Evolutionary conservation across 2,113 vertebrate genomes (phyloP).

Genomic region (Neomonachus schauinslandi): DNA sequence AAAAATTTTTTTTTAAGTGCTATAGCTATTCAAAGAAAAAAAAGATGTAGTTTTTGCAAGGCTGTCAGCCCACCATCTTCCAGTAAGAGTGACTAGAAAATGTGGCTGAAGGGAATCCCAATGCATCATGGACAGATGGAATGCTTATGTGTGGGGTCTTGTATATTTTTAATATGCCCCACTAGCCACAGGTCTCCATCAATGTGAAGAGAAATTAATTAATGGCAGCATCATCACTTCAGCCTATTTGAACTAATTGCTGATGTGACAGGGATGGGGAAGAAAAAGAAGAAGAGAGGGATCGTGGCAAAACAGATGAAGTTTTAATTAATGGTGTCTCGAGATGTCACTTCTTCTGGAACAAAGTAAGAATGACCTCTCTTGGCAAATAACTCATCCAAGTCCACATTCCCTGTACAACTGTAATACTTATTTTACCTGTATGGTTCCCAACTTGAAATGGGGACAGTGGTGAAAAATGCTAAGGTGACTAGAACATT

Average conservation of each 20-base stretch:
- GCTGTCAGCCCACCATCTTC: neutral
- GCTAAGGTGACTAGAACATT: neutral
- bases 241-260: conserved; percentile 80
- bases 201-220: conserved; percentile 84
- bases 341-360: conserved; percentile 72
- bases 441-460: neutral
- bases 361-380: conserved; percentile 82
- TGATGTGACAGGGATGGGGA: conserved; percentile 73
- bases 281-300: neutral
- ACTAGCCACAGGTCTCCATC: conserved; percentile 77
- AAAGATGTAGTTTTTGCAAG: neutral
- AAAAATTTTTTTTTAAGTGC: neutral
- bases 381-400: conserved; percentile 72
- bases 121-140: conserved; percentile 79
- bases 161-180: conserved; percentile 62
- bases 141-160: conserved; percentile 75
- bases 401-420: conserved; percentile 49
- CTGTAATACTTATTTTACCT: conserved; percentile 41
- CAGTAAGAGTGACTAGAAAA: conserved; percentile 6
- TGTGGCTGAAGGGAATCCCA: conserved; percentile 50
- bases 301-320: conserved; percentile 80
- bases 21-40: neutral
- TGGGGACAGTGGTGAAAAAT: conserved; percentile 34
- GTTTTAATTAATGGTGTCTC: conserved; percentile 83
- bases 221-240: conserved; percentile 72